Base-by-base conservation (phyloP, 1,140 invertebrate genomes). In the Drosophila setifemur region DNA sequence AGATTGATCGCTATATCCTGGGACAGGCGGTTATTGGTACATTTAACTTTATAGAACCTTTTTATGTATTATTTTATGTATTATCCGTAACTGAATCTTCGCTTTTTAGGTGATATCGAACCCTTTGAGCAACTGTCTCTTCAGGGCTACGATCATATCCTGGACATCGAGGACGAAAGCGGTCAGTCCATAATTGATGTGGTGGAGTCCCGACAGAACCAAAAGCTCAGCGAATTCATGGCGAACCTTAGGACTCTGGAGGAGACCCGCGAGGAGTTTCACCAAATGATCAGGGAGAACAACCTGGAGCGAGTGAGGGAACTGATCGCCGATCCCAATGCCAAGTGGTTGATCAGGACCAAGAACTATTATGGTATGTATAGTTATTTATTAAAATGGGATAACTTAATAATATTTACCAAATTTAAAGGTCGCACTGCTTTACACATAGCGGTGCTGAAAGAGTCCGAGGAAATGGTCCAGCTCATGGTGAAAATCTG, bases 111-210 rank as follows among this genome's bases (percentile, higher is more conserved):
- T 5, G 94, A 96, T 69, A 93, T 93, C 1, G 94, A 95, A 35
- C 95, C 94, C 85, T 91, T 97, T 28, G 93, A 95, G 52, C 93
- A 96, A 67, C 90, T 98, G 6, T 77, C 97, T 2, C 73, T 96
- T 9, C 95, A 97, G 91, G 96, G 97, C 2, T 97, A 97, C 79
- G 95, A 97, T 85, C 96, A 97, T 69, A 95, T 97, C 28, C 83
- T 96, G n/a, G 96, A 96, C 71, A 91, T 96, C 0, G 91, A 93
- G 9, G 95, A 97, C 66, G 93, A 93, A 19, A 93, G 92, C 3
- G 93, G 93, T 1, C 91, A 92, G 1, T 91, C 93, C 12, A 95
- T 97, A 53, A 86, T 94, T 0, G 93, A 96, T 31, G 92, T 95
- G 7, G 92, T 94, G 0, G 90, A 92, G 0, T 92, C 94, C 58